Evolutionary conservation across 2,797 vertebrate genomes (phyloP).

Genomic region (Pteronotus mesoamericanus): DNA sequence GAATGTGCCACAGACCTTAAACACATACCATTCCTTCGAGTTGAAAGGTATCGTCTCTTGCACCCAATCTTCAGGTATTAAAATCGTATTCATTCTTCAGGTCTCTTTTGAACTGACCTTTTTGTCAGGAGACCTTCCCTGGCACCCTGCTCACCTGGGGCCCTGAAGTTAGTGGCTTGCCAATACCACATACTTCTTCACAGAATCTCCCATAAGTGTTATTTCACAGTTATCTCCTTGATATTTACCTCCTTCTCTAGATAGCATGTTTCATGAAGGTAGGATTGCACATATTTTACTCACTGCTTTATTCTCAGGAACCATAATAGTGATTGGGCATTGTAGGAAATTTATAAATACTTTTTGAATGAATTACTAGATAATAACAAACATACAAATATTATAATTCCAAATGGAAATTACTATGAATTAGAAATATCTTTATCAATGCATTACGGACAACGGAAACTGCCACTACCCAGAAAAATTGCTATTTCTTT

Average conservation of each 20-base stretch:
- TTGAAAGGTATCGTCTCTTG: neutral
- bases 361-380: neutral
- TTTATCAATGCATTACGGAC: neutral
- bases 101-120: neutral
- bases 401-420: neutral
- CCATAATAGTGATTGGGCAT: neutral
- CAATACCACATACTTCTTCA: neutral
- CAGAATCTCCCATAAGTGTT: neutral
- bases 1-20: neutral
- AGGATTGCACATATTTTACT: neutral
- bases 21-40: neutral
- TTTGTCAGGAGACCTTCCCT: neutral
- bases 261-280: neutral
- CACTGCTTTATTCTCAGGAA: conserved; percentile 1
- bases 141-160: neutral
- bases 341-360: neutral
- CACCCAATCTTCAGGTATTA: neutral
- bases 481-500: neutral
- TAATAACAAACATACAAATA: neutral
- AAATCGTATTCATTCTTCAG: neutral
- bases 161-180: neutral
- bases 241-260: neutral
- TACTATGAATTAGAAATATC: neutral
- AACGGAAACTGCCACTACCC: neutral
- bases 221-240: neutral